Percentiles rank a stretch among this genome's conserved stretches.
Conservation (phyloP, 2,797 vertebrate genomes). For the Alectoris magna region DNA sequence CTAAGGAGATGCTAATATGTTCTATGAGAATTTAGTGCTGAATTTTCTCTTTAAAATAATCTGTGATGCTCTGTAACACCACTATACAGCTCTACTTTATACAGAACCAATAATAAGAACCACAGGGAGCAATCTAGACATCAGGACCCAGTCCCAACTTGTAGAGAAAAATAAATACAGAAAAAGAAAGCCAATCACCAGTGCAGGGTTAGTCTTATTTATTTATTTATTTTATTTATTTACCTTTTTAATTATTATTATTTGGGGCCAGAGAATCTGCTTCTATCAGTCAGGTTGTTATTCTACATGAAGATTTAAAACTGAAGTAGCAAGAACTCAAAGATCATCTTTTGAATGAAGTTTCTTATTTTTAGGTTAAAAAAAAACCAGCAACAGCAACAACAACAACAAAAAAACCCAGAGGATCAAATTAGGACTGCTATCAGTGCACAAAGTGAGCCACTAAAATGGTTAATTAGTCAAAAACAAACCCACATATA, state of each 20-base stretch:
- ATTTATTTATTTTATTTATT: no score
- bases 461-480: neutral
- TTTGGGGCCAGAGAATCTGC: neutral
- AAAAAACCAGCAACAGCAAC: neutral
- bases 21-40: neutral
- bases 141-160: neutral
- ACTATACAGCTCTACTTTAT: neutral
- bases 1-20: neutral
- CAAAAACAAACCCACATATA: neutral
- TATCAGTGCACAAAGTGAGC: neutral
- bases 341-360: neutral
- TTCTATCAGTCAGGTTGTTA: neutral
- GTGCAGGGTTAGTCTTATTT: no score
- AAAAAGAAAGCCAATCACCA: neutral
- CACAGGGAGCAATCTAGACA: neutral
- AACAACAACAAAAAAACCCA: neutral
- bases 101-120: neutral
- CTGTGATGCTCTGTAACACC: neutral
- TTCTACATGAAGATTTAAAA: neutral
- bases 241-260: no score
- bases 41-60: neutral
- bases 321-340: neutral
- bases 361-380: neutral
- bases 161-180: neutral
- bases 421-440: neutral